phyloP scores from a whole-genome alignment of 2,888 invertebrate species.

The Harpalus rufipes region DNA sequence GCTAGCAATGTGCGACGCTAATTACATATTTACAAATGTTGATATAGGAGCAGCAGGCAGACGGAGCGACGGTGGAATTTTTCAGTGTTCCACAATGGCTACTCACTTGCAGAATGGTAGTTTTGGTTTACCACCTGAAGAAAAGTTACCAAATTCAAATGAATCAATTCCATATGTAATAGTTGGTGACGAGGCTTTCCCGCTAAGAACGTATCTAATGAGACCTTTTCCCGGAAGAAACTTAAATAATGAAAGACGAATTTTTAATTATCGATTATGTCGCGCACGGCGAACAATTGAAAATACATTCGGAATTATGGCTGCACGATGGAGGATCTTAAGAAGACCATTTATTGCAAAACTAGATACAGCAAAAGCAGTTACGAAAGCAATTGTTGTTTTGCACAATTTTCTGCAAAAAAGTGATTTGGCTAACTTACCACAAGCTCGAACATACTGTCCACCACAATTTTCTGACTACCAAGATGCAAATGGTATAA shows the following conservation, averaged over 20 bases:
- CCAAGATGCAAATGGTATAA: too few relatives aligned
- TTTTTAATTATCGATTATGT: too few relatives aligned
- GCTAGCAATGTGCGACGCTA: neutral
- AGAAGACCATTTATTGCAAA: too few relatives aligned
- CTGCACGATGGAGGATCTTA: too few relatives aligned
- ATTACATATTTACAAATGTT: neutral
- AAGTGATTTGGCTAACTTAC: too few relatives aligned
- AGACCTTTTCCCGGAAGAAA: neutral
- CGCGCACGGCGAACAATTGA: too few relatives aligned
- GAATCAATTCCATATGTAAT: neutral
- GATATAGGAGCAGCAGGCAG: neutral
- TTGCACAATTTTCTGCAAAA: too few relatives aligned
- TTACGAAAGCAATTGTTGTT: too few relatives aligned
- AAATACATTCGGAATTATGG: too few relatives aligned
- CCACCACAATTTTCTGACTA: too few relatives aligned
- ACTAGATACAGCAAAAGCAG: too few relatives aligned
- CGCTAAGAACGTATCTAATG: neutral
- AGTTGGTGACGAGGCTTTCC: neutral
- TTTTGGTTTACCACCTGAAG: neutral
- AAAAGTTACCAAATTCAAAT: neutral
- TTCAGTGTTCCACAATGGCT: neutral
- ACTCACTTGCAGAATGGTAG: neutral
- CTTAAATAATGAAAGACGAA: neutral
- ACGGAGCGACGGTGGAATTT: neutral
- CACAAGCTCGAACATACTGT: too few relatives aligned